A percentile compares a stretch with the other conserved stretches of the same genome.
Conservation (phyloP, 2,797 vertebrate species). For the Sciurus carolinensis region DNA sequence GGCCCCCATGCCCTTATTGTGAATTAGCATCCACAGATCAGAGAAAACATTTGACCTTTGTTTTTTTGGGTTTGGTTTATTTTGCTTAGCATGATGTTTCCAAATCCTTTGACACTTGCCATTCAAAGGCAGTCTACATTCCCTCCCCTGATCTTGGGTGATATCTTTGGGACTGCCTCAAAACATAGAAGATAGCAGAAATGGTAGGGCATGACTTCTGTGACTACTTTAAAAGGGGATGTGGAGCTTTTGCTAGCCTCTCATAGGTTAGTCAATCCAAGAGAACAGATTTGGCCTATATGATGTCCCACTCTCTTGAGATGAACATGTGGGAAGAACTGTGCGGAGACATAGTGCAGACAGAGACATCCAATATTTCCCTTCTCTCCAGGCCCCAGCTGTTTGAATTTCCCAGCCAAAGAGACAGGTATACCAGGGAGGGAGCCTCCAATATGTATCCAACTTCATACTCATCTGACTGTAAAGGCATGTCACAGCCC, state of each 20-base stretch:
- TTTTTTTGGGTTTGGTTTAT: no score
- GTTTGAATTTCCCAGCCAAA: neutral
- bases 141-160: neutral
- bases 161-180: neutral
- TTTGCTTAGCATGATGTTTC: neutral
- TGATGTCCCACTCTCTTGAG: neutral
- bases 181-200: neutral
- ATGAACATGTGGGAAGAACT: no score
- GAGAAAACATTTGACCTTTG: no score
- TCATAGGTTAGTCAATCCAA: neutral
- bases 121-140: neutral
- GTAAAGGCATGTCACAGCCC: neutral
- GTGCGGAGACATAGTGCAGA: neutral
- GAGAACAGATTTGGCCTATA: neutral
- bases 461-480: neutral
- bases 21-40: no score
- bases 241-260: neutral
- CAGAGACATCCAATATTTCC: neutral
- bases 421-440: neutral
- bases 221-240: neutral
- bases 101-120: neutral
- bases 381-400: accelerated
- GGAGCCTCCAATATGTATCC: neutral
- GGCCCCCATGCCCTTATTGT: no score
- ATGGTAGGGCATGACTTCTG: neutral